These are phyloP conservation scores for Copsychus sechellarum DNA, from an alignment of 2,113 vertebrate genomes.

Conservation along the genomic window DNA sequence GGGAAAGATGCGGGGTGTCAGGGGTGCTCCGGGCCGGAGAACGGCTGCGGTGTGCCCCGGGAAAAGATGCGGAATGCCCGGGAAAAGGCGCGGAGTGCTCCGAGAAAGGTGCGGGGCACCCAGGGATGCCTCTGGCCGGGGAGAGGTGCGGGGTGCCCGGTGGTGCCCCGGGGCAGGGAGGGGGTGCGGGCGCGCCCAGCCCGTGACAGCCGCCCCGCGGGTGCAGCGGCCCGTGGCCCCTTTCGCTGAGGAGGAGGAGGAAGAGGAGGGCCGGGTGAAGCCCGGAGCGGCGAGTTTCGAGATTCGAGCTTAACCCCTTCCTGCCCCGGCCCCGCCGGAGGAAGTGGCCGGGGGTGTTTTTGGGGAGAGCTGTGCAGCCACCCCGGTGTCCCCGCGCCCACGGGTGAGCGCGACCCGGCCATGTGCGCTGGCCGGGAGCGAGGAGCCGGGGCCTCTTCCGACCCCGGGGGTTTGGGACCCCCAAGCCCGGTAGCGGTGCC, in stretches of 20 bases:
- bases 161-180: neutral
- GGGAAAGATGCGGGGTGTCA: neutral
- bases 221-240: slow-evolving; percentile 18
- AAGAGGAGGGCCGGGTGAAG: neutral
- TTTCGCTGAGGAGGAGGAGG: slow-evolving; percentile 27
- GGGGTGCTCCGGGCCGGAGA: neutral
- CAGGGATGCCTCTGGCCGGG: neutral
- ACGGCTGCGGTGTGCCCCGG: neutral
- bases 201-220: neutral
- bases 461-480: neutral
- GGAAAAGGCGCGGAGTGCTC: neutral
- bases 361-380: neutral
- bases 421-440: neutral
- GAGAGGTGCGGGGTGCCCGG: neutral
- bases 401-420: neutral
- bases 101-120: neutral
- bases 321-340: neutral
- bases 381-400: neutral
- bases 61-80: neutral
- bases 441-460: neutral
- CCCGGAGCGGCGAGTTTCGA: slow-evolving; percentile 11
- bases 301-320: slow-evolving; percentile 2
- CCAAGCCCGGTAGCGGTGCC: neutral
- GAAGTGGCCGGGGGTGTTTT: neutral
- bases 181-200: neutral